phyloP scores from a whole-genome alignment of 2,797 vertebrate species.

The Gobionotothen gibberifrons region DNA sequence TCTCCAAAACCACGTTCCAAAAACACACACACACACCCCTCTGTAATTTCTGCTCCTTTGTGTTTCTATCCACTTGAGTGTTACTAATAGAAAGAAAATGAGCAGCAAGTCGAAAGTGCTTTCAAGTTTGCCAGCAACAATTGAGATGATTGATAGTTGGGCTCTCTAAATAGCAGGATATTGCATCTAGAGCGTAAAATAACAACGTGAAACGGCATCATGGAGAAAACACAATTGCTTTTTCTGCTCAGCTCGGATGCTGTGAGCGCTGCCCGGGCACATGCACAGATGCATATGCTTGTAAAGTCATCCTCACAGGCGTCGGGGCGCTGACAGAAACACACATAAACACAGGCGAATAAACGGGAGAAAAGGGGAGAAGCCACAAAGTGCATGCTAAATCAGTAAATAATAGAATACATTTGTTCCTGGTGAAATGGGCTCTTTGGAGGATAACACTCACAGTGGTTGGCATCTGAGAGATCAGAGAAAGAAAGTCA shows the following conservation, averaged over 20 bases:
- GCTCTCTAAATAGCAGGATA: slow-evolving; percentile 59
- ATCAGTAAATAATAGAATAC: slow-evolving; percentile 69
- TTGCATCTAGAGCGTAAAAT: slow-evolving; percentile 39
- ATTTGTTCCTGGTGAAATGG: slow-evolving; percentile 68
- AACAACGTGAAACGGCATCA: slow-evolving; percentile 54
- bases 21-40: slow-evolving; percentile 5
- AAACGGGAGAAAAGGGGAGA: slow-evolving; percentile 13
- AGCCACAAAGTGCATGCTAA: slow-evolving; percentile 56
- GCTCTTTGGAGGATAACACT: slow-evolving; percentile 52
- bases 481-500: slow-evolving; percentile 44
- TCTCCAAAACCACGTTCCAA: slow-evolving; percentile 6
- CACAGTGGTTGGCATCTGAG: slow-evolving; percentile 50
- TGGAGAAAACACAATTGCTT: slow-evolving; percentile 26
- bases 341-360: slow-evolving; percentile 33
- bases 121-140: slow-evolving; percentile 71
- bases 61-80: slow-evolving; percentile 63
- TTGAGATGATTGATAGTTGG: slow-evolving; percentile 73
- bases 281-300: slow-evolving; percentile 24
- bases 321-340: slow-evolving; percentile 18
- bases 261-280: not conserved
- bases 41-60: slow-evolving; percentile 43
- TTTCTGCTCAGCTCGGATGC: slow-evolving; percentile 9
- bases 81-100: slow-evolving; percentile 76
- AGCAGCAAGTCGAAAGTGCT: slow-evolving; percentile 53
- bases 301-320: slow-evolving; percentile 19